Conservation (phyloP, 2,113 vertebrate genomes). For the Brachypodius melanocephalos region DNA sequence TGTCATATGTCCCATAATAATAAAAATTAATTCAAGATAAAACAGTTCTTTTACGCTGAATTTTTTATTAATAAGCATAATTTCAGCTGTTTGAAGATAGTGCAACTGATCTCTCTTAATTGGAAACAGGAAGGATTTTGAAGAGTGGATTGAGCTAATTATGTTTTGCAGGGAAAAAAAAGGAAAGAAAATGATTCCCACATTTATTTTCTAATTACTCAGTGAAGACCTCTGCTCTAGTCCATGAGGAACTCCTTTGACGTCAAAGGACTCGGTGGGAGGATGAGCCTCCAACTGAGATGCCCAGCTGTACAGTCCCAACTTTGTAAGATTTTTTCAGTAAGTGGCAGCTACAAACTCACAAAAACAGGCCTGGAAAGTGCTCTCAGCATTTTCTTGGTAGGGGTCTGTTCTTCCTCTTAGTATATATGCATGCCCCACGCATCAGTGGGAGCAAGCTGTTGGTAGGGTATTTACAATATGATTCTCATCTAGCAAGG, state of each 20-base stretch:
- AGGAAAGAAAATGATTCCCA: slow-evolving; percentile 49
- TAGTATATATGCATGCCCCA: background rate
- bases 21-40: slow-evolving; percentile 55
- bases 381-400: background rate
- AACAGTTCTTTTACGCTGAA: slow-evolving; percentile 19
- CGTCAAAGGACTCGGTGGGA: slow-evolving; percentile 39
- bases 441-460: background rate
- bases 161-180: slow-evolving; percentile 10
- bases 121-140: slow-evolving; percentile 62
- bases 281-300: slow-evolving; percentile 29
- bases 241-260: slow-evolving; percentile 49
- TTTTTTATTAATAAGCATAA: slow-evolving; percentile 52
- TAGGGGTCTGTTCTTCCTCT: background rate
- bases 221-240: slow-evolving; percentile 56
- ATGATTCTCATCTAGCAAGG: background rate
- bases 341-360: background rate
- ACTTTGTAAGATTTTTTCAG: background rate
- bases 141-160: slow-evolving; percentile 62
- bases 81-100: slow-evolving; percentile 57
- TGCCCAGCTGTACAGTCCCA: background rate
- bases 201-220: slow-evolving; percentile 68
- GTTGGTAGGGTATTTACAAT: slow-evolving; percentile 1
- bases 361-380: background rate
- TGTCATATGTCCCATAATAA: background rate
- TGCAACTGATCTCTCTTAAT: slow-evolving; percentile 57